Conservation (phyloP, 2,797 vertebrate species). For the Halcyon smyrnensis region DNA sequence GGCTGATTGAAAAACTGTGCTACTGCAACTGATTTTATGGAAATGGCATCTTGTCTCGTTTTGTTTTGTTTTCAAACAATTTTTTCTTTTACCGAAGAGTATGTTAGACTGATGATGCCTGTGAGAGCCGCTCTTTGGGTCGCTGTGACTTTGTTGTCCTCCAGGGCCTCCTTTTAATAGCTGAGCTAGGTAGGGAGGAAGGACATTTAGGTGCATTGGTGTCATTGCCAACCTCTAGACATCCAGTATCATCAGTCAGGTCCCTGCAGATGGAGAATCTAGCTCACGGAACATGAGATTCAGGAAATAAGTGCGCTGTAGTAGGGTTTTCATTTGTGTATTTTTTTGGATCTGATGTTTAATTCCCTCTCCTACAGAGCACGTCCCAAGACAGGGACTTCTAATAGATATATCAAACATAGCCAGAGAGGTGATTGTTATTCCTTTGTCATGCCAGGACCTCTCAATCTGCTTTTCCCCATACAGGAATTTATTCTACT, state of each 20-base stretch:
- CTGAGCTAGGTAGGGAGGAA: background rate
- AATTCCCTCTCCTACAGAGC: background rate
- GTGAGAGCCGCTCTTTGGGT: background rate
- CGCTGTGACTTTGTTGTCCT: background rate
- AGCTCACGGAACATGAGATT: background rate
- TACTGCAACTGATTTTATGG: background rate
- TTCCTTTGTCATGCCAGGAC: background rate
- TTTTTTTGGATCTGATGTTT: background rate
- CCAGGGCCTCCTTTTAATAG: background rate
- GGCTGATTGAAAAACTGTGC: background rate
- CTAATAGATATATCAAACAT: background rate
- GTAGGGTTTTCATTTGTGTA: background rate
- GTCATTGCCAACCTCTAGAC: background rate
- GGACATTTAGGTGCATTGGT: background rate
- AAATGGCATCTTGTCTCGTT: background rate
- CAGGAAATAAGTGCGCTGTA: background rate
- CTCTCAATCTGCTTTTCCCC: slow-evolving; percentile 8
- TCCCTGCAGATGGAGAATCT: background rate
- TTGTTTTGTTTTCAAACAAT: background rate
- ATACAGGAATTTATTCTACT: slow-evolving; percentile 26
- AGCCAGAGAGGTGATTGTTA: slow-evolving; percentile 24
- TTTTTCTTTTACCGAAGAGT: background rate
- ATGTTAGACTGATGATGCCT: background rate
- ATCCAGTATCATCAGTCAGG: background rate
- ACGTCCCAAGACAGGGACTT: background rate